Evolutionary conservation across 2,113 vertebrate genomes (phyloP).

Genomic region (Dinomys branickii): DNA sequence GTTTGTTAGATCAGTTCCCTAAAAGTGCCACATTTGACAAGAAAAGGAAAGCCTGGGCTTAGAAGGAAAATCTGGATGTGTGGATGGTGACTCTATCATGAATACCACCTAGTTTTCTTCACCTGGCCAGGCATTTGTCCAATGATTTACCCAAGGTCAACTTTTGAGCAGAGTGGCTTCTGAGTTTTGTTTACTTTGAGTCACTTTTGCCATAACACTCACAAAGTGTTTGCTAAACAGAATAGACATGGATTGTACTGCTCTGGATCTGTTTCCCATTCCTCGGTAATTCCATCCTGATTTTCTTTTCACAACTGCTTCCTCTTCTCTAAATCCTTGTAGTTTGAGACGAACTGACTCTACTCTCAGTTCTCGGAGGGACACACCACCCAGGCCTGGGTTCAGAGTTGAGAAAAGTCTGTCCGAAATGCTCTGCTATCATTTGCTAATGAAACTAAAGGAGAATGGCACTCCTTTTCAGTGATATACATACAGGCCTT

Average conservation of each 20-base stretch:
- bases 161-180: not conserved
- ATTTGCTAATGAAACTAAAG: not conserved
- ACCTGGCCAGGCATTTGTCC: not conserved
- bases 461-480: not conserved
- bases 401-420: not conserved
- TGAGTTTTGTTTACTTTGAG: not conserved
- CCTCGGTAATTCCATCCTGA: not conserved
- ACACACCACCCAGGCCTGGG: not conserved
- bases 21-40: not conserved
- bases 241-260: not conserved
- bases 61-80: not conserved
- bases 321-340: not conserved
- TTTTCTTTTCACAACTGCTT: not conserved
- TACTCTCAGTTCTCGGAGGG: not conserved
- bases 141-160: not conserved
- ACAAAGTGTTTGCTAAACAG: not conserved
- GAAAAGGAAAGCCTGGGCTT: not conserved
- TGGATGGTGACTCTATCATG: not conserved
- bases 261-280: not conserved
- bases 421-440: constrained; percentile 7
- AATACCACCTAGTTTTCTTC: not conserved
- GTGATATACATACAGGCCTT: not conserved
- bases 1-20: not conserved
- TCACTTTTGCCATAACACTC: not conserved
- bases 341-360: not conserved